Evolutionary conservation across 1,140 invertebrate species (phyloP).

Genomic region (Phymastichus coffea): DNA sequence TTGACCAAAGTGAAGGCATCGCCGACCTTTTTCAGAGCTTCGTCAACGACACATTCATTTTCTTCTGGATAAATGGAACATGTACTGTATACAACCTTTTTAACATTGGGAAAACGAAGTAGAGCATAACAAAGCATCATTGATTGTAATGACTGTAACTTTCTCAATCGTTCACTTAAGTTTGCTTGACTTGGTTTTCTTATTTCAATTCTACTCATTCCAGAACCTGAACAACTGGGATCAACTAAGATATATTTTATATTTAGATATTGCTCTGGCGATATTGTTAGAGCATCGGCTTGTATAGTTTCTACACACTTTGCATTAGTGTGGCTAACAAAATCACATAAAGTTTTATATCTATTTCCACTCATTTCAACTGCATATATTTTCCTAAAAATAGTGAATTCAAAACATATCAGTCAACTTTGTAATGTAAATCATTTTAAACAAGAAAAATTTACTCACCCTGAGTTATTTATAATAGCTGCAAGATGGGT

Average conservation of each 20-base stretch:
- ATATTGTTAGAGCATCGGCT: conserved; percentile 71
- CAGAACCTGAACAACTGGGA: conserved; percentile 93
- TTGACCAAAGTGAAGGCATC: conserved; percentile 66
- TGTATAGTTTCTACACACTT: conserved; percentile 70
- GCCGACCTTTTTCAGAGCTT: conserved; percentile 59
- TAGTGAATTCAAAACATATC: neutral
- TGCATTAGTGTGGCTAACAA: conserved; percentile 65
- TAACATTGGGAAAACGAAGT: conserved; percentile 76
- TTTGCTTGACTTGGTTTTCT: neutral
- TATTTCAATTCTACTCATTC: conserved; percentile 54
- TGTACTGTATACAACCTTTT: conserved; percentile 90
- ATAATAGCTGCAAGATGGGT: conserved; percentile 84
- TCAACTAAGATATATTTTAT: conserved; percentile 92
- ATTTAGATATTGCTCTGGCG: conserved; percentile 62
- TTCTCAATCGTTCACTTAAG: neutral
- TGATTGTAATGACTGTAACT: conserved; percentile 72
- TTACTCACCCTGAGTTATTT: conserved; percentile 70
- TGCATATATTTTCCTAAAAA: conserved; percentile 71
- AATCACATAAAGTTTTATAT: conserved; percentile 64
- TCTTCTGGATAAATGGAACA: conserved; percentile 89
- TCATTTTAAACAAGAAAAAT: neutral
- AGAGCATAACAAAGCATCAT: conserved; percentile 84
- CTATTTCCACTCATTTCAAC: conserved; percentile 74
- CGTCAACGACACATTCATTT: conserved; percentile 86
- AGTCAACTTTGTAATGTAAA: neutral